phyloP scores from a whole-genome alignment of 2,888 invertebrate genomes.

The Athalia circularis region DNA sequence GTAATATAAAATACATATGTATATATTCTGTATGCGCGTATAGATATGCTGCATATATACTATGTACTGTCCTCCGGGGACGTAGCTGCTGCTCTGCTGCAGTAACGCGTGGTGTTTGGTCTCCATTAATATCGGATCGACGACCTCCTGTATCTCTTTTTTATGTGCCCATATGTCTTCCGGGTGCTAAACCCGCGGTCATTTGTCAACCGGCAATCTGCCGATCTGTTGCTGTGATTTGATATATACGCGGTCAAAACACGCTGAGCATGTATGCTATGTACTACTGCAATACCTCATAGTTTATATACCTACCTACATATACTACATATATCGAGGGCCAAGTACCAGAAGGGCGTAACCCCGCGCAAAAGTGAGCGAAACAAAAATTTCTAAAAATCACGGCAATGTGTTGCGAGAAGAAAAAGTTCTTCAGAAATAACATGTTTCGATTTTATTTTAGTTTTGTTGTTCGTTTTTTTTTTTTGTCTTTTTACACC shows the following conservation, averaged over 20 bases:
- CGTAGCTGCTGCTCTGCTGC: neutral
- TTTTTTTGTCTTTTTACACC: too few species aligned
- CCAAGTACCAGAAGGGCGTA: too few species aligned
- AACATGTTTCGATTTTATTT: too few species aligned
- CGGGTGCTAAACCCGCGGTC: slow-evolving; percentile 63
- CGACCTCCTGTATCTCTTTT: slow-evolving; percentile 59
- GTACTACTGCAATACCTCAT: neutral
- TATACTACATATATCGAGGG: too few species aligned
- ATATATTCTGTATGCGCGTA: neutral
- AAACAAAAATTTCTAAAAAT: too few species aligned
- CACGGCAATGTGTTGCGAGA: too few species aligned
- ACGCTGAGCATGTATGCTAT: slow-evolving; percentile 10
- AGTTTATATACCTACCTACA: neutral
- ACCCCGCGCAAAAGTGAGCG: neutral
- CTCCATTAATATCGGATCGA: slow-evolving; percentile 73
- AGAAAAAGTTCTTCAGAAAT: too few species aligned
- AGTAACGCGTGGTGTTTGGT: slow-evolving; percentile 71
- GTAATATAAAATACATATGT: neutral
- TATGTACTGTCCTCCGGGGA: slow-evolving; percentile 28
- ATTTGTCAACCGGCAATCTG: slow-evolving; percentile 73
- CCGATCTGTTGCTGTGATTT: slow-evolving; percentile 65
- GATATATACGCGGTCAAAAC: slow-evolving; percentile 54
- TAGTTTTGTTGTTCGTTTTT: too few species aligned
- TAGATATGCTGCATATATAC: slow-evolving; percentile 31
- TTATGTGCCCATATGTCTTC: slow-evolving; percentile 72